Conservation (phyloP, 2,888 invertebrate genomes). For the Mimachlamys varia region DNA sequence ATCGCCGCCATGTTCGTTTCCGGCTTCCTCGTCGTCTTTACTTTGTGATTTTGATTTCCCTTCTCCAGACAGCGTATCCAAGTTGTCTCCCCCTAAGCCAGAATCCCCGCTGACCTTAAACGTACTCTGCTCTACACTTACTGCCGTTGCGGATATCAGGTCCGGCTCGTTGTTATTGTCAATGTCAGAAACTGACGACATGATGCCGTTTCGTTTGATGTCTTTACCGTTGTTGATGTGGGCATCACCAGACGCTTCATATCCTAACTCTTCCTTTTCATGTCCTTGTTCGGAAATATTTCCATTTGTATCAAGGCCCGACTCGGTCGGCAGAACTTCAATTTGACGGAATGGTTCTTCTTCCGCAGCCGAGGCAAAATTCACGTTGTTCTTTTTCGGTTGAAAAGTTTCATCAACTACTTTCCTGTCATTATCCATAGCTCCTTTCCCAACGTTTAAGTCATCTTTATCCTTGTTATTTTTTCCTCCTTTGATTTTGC, state of each 20-base stretch:
- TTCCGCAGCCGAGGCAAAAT: background rate
- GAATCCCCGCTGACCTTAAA: background rate
- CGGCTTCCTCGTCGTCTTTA: background rate
- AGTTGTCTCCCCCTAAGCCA: background rate
- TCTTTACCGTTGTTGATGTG: background rate
- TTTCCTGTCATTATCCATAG: background rate
- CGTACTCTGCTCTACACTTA: background rate
- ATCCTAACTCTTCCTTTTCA: background rate
- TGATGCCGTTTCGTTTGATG: background rate
- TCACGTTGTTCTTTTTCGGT: background rate
- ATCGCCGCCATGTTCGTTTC: background rate
- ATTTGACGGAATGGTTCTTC: background rate
- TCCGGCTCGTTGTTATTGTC: background rate
- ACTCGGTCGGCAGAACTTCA: background rate
- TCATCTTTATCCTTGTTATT: background rate
- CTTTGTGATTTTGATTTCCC: background rate
- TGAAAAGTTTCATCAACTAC: background rate
- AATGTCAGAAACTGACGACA: background rate
- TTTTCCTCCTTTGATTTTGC: background rate
- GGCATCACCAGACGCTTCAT: background rate
- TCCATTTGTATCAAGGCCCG: background rate
- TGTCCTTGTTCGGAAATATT: background rate
- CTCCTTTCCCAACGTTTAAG: background rate
- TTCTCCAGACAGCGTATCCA: background rate
- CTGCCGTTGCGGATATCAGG: conserved; percentile 1